These are phyloP conservation scores for Calyptomena viridis DNA, from an alignment of 2,113 vertebrate species.

Conservation along the genomic window DNA sequence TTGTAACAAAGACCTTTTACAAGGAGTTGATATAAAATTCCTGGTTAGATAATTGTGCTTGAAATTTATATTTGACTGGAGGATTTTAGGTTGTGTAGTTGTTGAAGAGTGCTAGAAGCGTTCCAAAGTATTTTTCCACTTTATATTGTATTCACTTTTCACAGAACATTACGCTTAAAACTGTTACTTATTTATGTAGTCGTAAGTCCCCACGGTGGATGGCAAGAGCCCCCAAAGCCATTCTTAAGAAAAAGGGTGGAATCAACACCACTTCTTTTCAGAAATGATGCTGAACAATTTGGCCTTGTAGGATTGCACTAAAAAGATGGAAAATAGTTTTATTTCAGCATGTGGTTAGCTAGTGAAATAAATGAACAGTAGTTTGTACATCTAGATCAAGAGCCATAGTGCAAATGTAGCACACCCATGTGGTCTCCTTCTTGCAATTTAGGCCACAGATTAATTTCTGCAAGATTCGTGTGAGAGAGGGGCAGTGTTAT, in stretches of 20 bases:
- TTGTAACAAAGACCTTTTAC: background rate
- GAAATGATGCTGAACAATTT: background rate
- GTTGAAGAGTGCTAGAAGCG: background rate
- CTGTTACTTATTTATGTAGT: background rate
- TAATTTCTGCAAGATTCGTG: background rate
- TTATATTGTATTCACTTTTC: background rate
- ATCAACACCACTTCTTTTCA: background rate
- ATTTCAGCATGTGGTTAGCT: background rate
- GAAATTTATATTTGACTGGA: background rate
- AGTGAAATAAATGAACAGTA: background rate
- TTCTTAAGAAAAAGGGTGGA: background rate
- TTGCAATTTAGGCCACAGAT: background rate
- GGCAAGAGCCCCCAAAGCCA: background rate
- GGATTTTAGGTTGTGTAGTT: background rate
- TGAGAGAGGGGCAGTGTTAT: background rate
- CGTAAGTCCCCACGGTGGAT: background rate
- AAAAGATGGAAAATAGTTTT: background rate
- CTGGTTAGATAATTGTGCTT: background rate
- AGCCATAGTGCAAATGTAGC: background rate
- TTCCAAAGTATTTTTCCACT: background rate
- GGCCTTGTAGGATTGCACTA: background rate
- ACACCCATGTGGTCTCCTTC: background rate
- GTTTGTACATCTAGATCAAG: background rate
- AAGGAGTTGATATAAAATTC: background rate
- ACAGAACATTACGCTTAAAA: background rate